Conservation (phyloP, 2,888 invertebrate species). For the Lasioglossum vierecki region DNA sequence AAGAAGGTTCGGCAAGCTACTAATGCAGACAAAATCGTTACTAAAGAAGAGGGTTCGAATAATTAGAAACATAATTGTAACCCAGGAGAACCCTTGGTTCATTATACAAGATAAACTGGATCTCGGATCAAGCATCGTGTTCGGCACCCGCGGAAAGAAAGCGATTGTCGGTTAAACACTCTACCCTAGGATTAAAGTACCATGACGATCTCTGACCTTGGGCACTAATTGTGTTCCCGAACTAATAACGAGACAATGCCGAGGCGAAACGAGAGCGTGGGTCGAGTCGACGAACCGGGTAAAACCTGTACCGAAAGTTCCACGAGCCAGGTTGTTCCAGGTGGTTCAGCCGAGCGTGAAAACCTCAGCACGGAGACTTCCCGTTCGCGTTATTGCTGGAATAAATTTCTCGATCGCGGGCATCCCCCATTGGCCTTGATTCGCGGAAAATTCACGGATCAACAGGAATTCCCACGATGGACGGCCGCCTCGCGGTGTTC, state of each 20-base stretch:
- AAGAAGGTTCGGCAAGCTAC: neutral
- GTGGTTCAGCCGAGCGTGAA: conserved; percentile 49
- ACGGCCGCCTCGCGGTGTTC: conserved; percentile 9
- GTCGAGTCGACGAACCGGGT: conserved; percentile 38
- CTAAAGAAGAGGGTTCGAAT: too few relatives aligned
- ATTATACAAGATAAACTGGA: neutral
- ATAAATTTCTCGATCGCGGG: conserved; percentile 53
- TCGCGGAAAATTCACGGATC: conserved; percentile 65
- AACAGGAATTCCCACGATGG: conserved; percentile 60
- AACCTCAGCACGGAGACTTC: conserved; percentile 22
- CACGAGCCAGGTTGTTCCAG: conserved; percentile 38
- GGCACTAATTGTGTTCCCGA: conserved; percentile 33
- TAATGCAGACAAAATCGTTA: neutral
- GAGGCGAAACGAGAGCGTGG: neutral
- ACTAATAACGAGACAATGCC: conserved; percentile 45
- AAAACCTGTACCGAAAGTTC: conserved; percentile 47
- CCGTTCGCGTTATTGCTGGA: conserved; percentile 53
- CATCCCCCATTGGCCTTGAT: conserved; percentile 48
- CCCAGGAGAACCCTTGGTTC: neutral
- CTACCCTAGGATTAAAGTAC: conserved; percentile 22
- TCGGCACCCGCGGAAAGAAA: conserved; percentile 20
- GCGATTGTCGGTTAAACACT: conserved; percentile 17
- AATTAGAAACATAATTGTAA: neutral
- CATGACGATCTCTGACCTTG: conserved; percentile 34
- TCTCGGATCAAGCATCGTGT: neutral